Base-by-base conservation (phyloP, 2,797 vertebrate species). In the Premnoplex brunnescens region DNA sequence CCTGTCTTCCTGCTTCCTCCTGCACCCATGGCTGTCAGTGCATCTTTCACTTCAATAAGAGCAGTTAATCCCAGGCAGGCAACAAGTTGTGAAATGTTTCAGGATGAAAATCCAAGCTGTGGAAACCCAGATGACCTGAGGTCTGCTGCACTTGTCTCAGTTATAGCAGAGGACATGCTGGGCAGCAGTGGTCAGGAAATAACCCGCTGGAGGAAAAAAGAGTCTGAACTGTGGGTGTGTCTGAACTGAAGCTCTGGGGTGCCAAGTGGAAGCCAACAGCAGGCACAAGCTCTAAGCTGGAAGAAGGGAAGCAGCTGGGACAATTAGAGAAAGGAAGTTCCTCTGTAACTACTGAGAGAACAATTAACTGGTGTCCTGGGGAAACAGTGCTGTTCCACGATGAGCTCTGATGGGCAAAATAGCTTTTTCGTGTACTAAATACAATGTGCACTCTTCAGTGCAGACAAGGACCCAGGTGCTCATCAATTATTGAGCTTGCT, bases 401-500 rank as follows among this genome's bases (percentile, higher is more conserved):
- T 94, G 73, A 79, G 93, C 72, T 96, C 75, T 80, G 68, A 95
- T 86, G 78, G 90, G 46, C 87, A 56, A 95, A 95, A 95, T 92
- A 93, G 95, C 77, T 68, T 95, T 96, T 93, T 41, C 78, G 3
- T 97, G 97, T 97, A 97, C 91, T 91, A 88, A 97, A 95, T 93
- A 88, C 88, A 27, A 44, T 78, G 75, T 59, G 93, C 56, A 60
- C 67, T 93, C 83, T 84, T 75, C 85, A 89, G 87, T 24, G 34
- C 37, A 75, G 91, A 94, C 75, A 94, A 96, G 83, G 93, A 93
- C 79, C 89, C 93, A 91, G 95, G 93, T 95, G 93, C 74, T 97
- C 94, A 98, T 98, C 94, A 96, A 97, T 98, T 97, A 98, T 97
- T 97, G 92, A 98, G 80, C 63, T 75, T 90, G 92, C 96, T 97